These are phyloP conservation scores for Drosophila leontia DNA, from an alignment of 1,140 invertebrate genomes.

Conservation along the genomic window DNA sequence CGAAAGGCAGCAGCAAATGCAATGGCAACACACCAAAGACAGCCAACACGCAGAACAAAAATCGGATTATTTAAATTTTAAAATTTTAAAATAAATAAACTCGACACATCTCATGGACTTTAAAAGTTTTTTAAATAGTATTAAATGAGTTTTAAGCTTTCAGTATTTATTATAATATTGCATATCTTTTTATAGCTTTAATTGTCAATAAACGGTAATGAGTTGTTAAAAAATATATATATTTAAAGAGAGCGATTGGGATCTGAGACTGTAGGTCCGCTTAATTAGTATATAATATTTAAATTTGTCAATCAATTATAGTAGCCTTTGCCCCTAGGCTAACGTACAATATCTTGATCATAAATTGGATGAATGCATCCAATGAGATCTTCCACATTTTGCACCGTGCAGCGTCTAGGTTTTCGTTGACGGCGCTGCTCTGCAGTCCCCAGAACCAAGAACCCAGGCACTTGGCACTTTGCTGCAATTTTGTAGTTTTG, in stretches of 20 bases:
- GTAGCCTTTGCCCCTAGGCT: too few relatives aligned
- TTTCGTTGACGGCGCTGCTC: conserved; percentile 33
- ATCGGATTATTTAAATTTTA: background rate
- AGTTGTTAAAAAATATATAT: background rate
- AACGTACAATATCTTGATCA: background rate
- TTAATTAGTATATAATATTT: background rate
- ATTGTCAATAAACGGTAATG: background rate
- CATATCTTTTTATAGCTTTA: background rate
- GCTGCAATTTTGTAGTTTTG: conserved; percentile 84
- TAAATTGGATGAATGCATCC: background rate
- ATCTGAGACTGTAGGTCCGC: too few relatives aligned
- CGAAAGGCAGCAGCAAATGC: conserved; percentile 18
- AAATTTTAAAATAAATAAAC: background rate
- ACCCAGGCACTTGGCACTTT: conserved; percentile 79
- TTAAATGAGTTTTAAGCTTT: background rate
- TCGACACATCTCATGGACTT: background rate
- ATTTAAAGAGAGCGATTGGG: background rate
- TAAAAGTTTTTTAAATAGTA: background rate
- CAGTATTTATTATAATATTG: background rate
- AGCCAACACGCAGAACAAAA: conserved; percentile 28
- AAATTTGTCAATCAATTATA: background rate
- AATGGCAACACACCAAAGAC: conserved; percentile 21
- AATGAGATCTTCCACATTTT: background rate
- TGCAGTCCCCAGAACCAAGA: conserved; percentile 49
- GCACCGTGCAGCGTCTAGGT: conserved; percentile 22